Evolutionary conservation across 2,113 vertebrate species (phyloP), one percentile per base, ranked within the genome.

Genomic region (Paralichthys olivaceus): DNA sequence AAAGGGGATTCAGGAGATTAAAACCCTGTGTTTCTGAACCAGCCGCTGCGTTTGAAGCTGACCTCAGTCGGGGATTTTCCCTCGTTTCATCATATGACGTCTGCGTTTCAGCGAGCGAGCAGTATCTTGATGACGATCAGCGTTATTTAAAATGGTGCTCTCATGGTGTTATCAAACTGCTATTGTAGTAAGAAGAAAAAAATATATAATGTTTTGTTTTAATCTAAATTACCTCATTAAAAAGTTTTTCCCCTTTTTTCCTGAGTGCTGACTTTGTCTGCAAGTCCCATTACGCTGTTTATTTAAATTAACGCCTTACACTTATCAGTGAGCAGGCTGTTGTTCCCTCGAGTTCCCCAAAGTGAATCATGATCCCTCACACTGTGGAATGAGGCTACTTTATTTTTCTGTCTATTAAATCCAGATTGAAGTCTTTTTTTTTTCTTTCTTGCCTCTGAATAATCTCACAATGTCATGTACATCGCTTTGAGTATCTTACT

Each of bases 1-100:
- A 79, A 75, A 86, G 81, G 89, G 85, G 84, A 90, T 90, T 87
- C 66, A 57, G 80, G 83, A 84, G 91, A 93, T 92, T 90, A 90
- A 91, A 40, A 91, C 57, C 68, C 70, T 58, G 77, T 74, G 84
- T 90, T 87, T 93, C 66, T 82, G 69, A 80, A 86, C 64, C 76
- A 77, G 77, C 72, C 45, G 64, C 81, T 59, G 72, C 69, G 87
- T 84, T 89, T 72, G 85, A 79, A 81, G 88, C 87, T 84, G 87
- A 86, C 86, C 89, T 83, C 76, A 85, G 75, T 57, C 11, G 2
- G 75, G 82, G 87, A 91, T 23, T 88, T 88, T 75, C 87, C 69
- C n/a, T 75, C 1, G 69, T 65, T 60, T 79, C 80, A 81, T 88
- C 72, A 47, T 77, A 66, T 87, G 89, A 89, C 56, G 53, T 83